A percentile compares a stretch with the other conserved stretches of the same genome.
Evolutionary conservation across 2,888 invertebrate species (phyloP).

Genomic region (Macaria notata): DNA sequence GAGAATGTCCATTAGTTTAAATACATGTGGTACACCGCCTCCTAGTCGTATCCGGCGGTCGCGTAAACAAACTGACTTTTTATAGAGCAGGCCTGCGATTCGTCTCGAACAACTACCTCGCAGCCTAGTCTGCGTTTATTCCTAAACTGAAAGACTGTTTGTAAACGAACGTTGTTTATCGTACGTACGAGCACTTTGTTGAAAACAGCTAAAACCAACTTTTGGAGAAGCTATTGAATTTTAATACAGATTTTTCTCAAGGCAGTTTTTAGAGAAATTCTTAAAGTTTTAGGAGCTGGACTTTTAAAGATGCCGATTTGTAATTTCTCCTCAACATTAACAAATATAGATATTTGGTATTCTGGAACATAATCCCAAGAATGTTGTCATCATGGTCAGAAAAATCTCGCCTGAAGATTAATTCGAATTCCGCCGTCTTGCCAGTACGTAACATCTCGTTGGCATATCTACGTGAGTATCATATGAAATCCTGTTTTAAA

Average conservation of each 20-base stretch:
- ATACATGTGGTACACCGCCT: slow-evolving; percentile 60
- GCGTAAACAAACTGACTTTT: slow-evolving; percentile 75
- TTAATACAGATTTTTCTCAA: too few species aligned
- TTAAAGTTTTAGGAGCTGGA: too few species aligned
- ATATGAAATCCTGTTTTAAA: slow-evolving; percentile 17
- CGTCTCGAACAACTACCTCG: slow-evolving; percentile 55
- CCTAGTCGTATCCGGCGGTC: slow-evolving; percentile 64
- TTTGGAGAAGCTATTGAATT: slow-evolving; percentile 4
- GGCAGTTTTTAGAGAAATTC: too few species aligned
- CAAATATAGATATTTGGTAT: not conserved
- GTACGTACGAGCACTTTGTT: slow-evolving; percentile 12
- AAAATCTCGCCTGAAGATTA: slow-evolving; percentile 20
- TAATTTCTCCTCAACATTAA: not conserved
- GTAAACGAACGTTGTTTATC: slow-evolving; percentile 38
- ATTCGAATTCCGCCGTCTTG: slow-evolving; percentile 12
- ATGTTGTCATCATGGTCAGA: slow-evolving; percentile 5
- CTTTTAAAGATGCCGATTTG: too few species aligned
- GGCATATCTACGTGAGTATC: slow-evolving; percentile 16
- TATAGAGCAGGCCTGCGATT: slow-evolving; percentile 70
- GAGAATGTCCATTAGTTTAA: slow-evolving; percentile 56
- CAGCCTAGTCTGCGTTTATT: slow-evolving; percentile 48
- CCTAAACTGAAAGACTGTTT: slow-evolving; percentile 44
- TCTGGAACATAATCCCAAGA: not conserved
- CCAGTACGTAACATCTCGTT: slow-evolving; percentile 11
- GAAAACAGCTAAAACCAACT: slow-evolving; percentile 11